Evolutionary conservation across 2,888 invertebrate species (phyloP), one percentile per base, ranked within the genome.

Genomic region (Callosobruchus maculatus): DNA sequence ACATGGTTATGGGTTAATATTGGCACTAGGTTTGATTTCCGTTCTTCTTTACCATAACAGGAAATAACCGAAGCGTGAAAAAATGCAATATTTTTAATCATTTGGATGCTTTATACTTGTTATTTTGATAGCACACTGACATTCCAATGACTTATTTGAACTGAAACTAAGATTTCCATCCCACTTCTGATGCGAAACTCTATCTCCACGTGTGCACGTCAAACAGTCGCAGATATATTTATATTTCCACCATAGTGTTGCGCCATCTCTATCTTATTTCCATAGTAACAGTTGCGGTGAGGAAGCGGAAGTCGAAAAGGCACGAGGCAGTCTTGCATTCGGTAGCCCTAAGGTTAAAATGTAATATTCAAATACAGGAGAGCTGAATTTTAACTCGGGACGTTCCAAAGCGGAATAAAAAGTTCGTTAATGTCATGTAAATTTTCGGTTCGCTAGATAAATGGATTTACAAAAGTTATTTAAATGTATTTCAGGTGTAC

Each of bases 361-460:
- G 31, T 73, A 72, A 69, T 72, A 73, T 76, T 74, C 72, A 74
- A 74, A 76, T 77, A 74, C 72, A 68, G 71, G 49, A 49, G 49
- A 49, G 70, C 72, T 67, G 77, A 77, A 77, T 76, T 76, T 76
- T 22, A 75, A 76, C 31, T 76, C 49, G 30, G 26, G 71, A 72
- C 22, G 70, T 66, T 70, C 71, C 74, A 72, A 75, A 75, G 74
- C 74, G 5, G 77, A 75, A 77, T 77, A 77, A 76, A 75, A 77
- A 74, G 72, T 75, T 75, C 68, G 73, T 75, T 76, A 75, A 77
- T 75, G 77, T 71, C 74, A 77, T 76, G 77, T 77, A 76, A 75
- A 76, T 75, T 76, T 75, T 31, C 20, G 75, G 70, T 75, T 74
- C 68, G 70, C 74, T 71, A 71, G 76, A 75, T 74, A 73, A 75